Evolutionary conservation across 1,140 invertebrate species (phyloP).

Genomic region (Microplitis demolitor): DNA sequence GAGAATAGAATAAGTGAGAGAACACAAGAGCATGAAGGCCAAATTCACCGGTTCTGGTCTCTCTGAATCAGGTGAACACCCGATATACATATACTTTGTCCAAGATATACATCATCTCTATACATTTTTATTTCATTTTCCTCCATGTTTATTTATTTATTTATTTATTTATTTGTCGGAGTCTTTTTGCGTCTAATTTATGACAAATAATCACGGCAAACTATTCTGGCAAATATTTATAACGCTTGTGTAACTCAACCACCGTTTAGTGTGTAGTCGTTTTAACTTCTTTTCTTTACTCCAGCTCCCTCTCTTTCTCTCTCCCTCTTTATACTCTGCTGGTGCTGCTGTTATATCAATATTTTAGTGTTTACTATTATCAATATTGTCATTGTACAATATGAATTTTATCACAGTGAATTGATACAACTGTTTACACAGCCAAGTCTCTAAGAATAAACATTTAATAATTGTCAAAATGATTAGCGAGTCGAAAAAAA

Average conservation of each 20-base stretch:
- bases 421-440: not conserved
- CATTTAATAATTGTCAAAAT: not conserved
- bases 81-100: too few species aligned
- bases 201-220: not conserved
- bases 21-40: conserved; percentile 27
- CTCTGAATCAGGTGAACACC: not conserved
- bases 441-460: not conserved
- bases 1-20: conserved; percentile 26
- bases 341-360: not conserved
- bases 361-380: not conserved
- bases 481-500: too few species aligned
- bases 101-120: too few species aligned
- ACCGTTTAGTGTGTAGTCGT: too few species aligned
- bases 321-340: not conserved
- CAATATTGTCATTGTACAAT: not conserved
- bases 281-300: too few species aligned
- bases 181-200: not conserved
- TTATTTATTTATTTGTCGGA: not conserved
- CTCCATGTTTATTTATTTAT: not conserved
- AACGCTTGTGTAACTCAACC: not conserved
- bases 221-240: not conserved
- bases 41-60: not conserved
- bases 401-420: not conserved
- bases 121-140: too few species aligned
- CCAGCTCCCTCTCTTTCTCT: not conserved